Conservation (phyloP, 2,113 vertebrate species). For the Oreochromis spilurus region DNA sequence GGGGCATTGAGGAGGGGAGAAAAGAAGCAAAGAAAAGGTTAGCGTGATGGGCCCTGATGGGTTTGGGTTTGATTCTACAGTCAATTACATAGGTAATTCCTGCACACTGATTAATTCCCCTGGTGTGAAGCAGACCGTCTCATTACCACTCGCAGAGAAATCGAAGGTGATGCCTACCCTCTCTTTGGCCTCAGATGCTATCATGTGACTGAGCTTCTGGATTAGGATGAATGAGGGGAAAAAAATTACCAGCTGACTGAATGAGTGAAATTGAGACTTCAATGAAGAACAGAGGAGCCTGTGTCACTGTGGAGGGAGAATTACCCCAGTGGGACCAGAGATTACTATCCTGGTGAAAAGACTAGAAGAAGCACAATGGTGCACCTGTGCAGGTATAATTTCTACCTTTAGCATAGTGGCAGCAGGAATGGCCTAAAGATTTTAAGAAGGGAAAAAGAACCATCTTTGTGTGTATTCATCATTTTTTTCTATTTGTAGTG, state of each 20-base stretch:
- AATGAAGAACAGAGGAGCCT: conserved; percentile 37
- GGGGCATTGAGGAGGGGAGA: not conserved
- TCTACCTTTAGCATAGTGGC: not conserved
- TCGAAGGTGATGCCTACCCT: conserved; percentile 32
- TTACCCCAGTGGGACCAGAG: conserved; percentile 16
- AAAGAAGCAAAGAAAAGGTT: conserved; percentile 5
- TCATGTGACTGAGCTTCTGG: not conserved
- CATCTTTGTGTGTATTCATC: not conserved
- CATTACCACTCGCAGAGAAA: conserved; percentile 32
- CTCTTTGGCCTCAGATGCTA: not conserved
- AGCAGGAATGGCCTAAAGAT: conserved; percentile 5
- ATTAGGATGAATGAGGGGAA: not conserved
- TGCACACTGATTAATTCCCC: conserved; percentile 33
- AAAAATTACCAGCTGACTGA: conserved; percentile 6
- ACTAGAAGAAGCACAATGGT: conserved; percentile 29
- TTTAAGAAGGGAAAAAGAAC: not conserved
- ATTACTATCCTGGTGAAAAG: conserved; percentile 45
- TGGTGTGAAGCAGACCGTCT: conserved; percentile 14
- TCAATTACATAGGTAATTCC: conserved; percentile 37
- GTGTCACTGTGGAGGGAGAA: conserved; percentile 1
- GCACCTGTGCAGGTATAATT: conserved; percentile 37
- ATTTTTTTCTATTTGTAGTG: not conserved
- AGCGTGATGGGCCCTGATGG: conserved; percentile 10
- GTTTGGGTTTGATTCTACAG: conserved; percentile 27
- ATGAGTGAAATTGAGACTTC: conserved; percentile 33